Evolutionary conservation across 2,113 vertebrate genomes (phyloP).

Genomic region (Vulpes lagopus): DNA sequence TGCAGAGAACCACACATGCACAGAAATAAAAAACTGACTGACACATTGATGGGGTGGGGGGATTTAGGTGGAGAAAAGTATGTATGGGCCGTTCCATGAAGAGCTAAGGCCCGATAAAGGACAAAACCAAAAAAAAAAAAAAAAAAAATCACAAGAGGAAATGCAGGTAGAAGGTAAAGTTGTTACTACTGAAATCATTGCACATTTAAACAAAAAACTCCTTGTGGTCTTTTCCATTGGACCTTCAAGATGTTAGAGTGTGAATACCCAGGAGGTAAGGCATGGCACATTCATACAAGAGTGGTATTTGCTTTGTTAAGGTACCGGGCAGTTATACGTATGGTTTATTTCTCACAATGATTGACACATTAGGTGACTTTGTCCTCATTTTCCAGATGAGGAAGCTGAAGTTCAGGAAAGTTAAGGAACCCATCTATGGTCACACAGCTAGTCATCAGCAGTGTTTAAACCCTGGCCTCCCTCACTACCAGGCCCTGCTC

Average conservation of each 20-base stretch:
- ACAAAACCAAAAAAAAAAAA: not conserved
- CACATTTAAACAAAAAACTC: not conserved
- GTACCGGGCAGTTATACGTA: not conserved
- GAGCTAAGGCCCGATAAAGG: not conserved
- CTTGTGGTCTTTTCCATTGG: not conserved
- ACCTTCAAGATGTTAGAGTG: not conserved
- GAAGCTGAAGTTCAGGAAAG: constrained; percentile 13
- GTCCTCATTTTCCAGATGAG: not conserved
- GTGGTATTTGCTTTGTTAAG: not conserved
- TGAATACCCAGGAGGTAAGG: not conserved
- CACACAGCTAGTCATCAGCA: not conserved
- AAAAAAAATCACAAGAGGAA: not conserved
- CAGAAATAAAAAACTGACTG: not conserved
- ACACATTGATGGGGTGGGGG: not conserved
- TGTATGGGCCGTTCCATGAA: not conserved
- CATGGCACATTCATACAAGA: not conserved
- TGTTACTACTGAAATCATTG: not conserved
- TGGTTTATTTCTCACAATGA: not conserved
- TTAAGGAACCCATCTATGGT: not conserved
- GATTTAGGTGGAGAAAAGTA: not conserved
- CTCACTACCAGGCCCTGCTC: not conserved
- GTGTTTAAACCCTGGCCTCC: not conserved
- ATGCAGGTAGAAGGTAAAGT: not conserved
- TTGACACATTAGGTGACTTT: not conserved
- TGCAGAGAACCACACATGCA: not conserved